These are phyloP conservation scores for Hepsetus odoe DNA, from an alignment of 2,113 vertebrate genomes.

Conservation along the genomic window DNA sequence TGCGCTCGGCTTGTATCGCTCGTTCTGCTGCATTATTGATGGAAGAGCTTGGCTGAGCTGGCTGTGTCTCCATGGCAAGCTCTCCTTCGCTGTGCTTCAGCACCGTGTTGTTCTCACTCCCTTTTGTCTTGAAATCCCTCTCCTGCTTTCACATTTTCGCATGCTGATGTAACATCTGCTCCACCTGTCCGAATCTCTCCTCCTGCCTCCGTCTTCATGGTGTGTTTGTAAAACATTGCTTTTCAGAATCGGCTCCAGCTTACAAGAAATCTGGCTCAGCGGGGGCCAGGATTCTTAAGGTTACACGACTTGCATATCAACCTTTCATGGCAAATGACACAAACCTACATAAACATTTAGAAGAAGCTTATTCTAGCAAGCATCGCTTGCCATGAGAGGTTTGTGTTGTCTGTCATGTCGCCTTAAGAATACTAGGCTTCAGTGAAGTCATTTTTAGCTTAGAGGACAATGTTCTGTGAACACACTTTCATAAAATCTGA, in stretches of 20 bases:
- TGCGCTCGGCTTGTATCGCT: conserved; percentile 38
- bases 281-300: too few species aligned
- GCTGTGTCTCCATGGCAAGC: conserved; percentile 15
- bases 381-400: too few species aligned
- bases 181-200: neutral
- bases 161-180: neutral
- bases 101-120: neutral
- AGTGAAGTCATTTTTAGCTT: too few species aligned
- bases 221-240: neutral
- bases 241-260: neutral
- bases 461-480: too few species aligned
- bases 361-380: too few species aligned
- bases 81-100: neutral
- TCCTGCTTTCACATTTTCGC: neutral
- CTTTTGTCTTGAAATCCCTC: neutral
- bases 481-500: too few species aligned
- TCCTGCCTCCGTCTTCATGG: neutral
- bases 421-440: too few species aligned
- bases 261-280: too few species aligned
- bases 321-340: too few species aligned
- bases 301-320: too few species aligned
- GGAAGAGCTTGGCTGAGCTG: conserved; percentile 29
- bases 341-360: too few species aligned
- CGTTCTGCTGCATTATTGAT: conserved; percentile 48
- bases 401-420: too few species aligned